Conservation (phyloP, 2,113 vertebrate genomes). For the Myiopsitta monachus region DNA sequence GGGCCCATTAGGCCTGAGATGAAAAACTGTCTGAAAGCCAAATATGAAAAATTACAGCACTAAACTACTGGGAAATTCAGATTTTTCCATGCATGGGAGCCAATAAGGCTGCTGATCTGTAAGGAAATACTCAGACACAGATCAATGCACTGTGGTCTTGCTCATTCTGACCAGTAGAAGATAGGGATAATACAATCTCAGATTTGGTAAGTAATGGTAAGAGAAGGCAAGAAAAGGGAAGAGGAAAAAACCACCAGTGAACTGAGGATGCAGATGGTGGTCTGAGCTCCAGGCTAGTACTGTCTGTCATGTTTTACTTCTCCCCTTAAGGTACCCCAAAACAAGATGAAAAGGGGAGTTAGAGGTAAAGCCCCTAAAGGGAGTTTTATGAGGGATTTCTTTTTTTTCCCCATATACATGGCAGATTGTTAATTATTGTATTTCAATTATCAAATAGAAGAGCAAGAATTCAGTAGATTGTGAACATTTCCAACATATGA, state of each 20-base stretch:
- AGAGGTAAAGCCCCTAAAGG: background rate
- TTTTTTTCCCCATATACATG: background rate
- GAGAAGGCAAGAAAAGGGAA: background rate
- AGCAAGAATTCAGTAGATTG: background rate
- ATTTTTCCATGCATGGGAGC: slow-evolving; percentile 5
- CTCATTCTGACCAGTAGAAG: background rate
- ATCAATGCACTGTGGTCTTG: background rate
- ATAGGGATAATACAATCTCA: background rate
- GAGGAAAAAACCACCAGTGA: background rate
- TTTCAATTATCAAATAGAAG: background rate
- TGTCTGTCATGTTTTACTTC: background rate
- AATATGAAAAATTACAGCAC: slow-evolving; percentile 13
- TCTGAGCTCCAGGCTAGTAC: background rate
- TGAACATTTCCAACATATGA: background rate
- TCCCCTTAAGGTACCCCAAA: background rate
- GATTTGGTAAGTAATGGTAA: background rate
- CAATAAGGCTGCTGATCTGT: background rate
- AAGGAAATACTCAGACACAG: background rate
- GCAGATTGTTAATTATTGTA: background rate
- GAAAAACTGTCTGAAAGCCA: background rate
- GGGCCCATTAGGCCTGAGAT: background rate
- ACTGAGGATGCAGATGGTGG: background rate
- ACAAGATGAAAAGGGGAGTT: background rate
- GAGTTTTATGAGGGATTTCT: background rate
- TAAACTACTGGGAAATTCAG: slow-evolving; percentile 25